phyloP scores from a whole-genome alignment of 2,888 invertebrate species.

The Drosophila subsilvestris region DNA sequence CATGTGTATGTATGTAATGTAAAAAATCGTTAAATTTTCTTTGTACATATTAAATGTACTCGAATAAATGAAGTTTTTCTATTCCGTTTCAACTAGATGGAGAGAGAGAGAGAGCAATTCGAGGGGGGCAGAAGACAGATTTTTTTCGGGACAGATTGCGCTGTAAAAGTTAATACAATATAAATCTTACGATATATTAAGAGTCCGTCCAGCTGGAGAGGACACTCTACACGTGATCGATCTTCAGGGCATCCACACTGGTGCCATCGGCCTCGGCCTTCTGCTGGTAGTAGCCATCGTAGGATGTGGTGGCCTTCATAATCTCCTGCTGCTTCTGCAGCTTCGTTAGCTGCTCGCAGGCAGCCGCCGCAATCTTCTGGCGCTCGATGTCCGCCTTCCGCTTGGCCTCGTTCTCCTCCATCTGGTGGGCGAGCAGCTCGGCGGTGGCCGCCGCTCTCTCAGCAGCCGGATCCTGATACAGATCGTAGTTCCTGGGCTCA shows the following conservation, averaged over 20 bases:
- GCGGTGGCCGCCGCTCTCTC: constrained; percentile 78
- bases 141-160: constrained; percentile 22
- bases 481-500: constrained; percentile 66
- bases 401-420: constrained; percentile 77
- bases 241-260: constrained; percentile 67
- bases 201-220: not conserved
- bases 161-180: constrained; percentile 29
- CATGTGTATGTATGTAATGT: constrained; percentile 35
- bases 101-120: constrained; percentile 40
- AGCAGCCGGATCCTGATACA: constrained; percentile 74
- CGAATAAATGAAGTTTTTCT: constrained; percentile 22
- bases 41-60: constrained; percentile 35
- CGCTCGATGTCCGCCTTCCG: constrained; percentile 78
- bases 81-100: constrained; percentile 32
- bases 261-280: constrained; percentile 73
- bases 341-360: constrained; percentile 73
- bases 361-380: constrained; percentile 79
- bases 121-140: constrained; percentile 21
- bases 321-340: constrained; percentile 74
- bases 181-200: constrained; percentile 28
- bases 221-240: constrained; percentile 63
- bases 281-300: constrained; percentile 72
- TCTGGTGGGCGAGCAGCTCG: constrained; percentile 78
- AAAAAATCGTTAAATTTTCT: constrained; percentile 36
- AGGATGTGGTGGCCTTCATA: constrained; percentile 72